Evolutionary conservation across 1,140 invertebrate species (phyloP), one percentile per base, ranked within the genome.

Genomic region (Macrotrachela quadricornifera): DNA sequence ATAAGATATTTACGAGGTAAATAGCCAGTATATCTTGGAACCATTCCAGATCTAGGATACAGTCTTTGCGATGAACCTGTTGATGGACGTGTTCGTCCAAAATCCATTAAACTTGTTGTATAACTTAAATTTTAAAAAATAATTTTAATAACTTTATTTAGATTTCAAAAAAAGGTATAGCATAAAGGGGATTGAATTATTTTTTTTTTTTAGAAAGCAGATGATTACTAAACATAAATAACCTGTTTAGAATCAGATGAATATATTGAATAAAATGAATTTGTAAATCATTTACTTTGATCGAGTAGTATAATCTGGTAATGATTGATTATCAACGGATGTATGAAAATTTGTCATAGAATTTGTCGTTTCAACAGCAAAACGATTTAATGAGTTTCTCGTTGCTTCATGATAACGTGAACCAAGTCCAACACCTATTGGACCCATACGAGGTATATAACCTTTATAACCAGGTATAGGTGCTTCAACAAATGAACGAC

Each of bases 401-500:
- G 64, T 63, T 17, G 61, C 58, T 40, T 58, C 56, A 51, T 69
- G 63, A 56, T 68, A 71, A 13, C 69, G 56, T 45, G 56, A 51
- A 12, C 69, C 69, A 10, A 71, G 59, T 16, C 67, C 67, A 9
- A 63, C 46, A 49, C 69, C 65, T 14, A 68, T 70, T 14, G 64
- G 59, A 47, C 60, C 57, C 11, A 69, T 61, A 49, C 63, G 59
- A 6, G 69, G 69, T n/a, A 71, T 62, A 51, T 61, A 71, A 17
- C 69, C 69, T 51, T 59, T 56, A 59, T 71, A 71, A 15, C 69
- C 67, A 50, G 69, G 69, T 6, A 71, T 67, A 8, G 67, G 69
- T 14, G 69, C 61, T 49, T 71, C 69, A 37, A 59, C 45, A 50
- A 55, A 54, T 15, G 51, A 18, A 16, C 57, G 51, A 17, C 46